These are phyloP conservation scores for Pachypanchax playfairii DNA, from an alignment of 2,113 vertebrate genomes.

Conservation along the genomic window DNA sequence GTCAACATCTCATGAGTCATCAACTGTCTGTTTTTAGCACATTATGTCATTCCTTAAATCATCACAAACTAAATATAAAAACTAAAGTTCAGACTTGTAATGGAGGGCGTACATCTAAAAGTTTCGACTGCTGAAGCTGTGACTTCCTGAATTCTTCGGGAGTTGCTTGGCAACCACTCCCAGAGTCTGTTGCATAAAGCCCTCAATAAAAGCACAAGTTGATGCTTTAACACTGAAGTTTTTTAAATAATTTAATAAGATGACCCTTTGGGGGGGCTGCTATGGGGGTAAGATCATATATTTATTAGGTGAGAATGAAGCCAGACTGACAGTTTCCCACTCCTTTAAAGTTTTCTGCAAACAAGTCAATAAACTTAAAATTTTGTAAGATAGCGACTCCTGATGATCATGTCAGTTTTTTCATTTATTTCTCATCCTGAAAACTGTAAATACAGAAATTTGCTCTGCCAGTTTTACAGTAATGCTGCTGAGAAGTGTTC, in stretches of 20 bases:
- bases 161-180: conserved; percentile 16
- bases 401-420: not conserved
- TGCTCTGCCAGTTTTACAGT: not conserved
- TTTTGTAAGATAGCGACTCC: not conserved
- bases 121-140: not conserved
- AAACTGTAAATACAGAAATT: not conserved
- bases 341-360: not conserved
- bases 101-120: not conserved
- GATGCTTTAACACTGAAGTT: not conserved
- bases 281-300: not conserved
- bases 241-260: not conserved
- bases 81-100: not conserved
- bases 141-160: not conserved
- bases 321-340: not conserved
- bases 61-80: conserved; percentile 1
- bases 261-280: not conserved
- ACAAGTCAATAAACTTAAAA: not conserved
- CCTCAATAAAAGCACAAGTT: conserved; percentile 6
- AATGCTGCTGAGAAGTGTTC: conserved; percentile 16
- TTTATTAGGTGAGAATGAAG: conserved; percentile 1
- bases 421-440: not conserved
- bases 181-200: not conserved
- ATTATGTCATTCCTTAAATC: not conserved
- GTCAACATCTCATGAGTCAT: not conserved
- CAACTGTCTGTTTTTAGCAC: not conserved